Percentiles rank a stretch among this genome's conserved stretches.
phyloP scores from a whole-genome alignment of 2,113 vertebrate genomes.

The Microtus ochrogaster region DNA sequence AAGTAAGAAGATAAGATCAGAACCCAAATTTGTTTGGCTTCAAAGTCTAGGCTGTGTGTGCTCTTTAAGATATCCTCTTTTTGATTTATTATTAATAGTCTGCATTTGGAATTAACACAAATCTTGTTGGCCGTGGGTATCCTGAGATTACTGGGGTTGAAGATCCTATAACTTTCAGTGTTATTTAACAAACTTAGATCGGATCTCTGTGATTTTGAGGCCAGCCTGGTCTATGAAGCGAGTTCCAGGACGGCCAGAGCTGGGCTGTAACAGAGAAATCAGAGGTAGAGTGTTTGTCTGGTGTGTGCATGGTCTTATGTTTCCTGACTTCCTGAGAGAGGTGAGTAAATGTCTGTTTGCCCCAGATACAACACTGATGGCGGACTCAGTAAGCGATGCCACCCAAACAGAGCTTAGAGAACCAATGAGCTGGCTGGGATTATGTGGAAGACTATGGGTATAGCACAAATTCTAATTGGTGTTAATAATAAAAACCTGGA shows the following conservation, averaged over 20 bases:
- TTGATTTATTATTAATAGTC: conserved; percentile 21
- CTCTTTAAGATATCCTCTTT: not conserved
- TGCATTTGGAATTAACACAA: not conserved
- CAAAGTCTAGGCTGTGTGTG: not conserved
- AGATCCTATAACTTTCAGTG: not conserved
- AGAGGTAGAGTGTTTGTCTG: too few relatives aligned
- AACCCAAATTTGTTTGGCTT: conserved; percentile 20
- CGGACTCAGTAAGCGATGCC: not conserved
- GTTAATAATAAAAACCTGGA: too few relatives aligned
- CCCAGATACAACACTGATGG: not conserved
- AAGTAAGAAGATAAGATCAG: conserved; percentile 5
- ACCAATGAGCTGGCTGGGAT: not conserved
- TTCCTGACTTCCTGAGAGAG: not conserved
- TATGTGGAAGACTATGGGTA: not conserved
- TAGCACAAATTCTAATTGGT: too few relatives aligned
- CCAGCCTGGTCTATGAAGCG: too few relatives aligned
- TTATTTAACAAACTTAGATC: not conserved
- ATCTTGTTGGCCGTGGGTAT: not conserved
- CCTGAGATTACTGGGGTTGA: not conserved
- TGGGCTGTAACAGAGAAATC: not conserved
- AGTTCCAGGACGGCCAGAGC: too few relatives aligned
- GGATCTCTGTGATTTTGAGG: too few relatives aligned
- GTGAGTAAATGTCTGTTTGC: not conserved
- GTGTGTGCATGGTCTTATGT: not conserved
- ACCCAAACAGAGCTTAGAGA: not conserved